Evolutionary conservation across 2,888 invertebrate species (phyloP).

Genomic region (Chymomyza procnemis): DNA sequence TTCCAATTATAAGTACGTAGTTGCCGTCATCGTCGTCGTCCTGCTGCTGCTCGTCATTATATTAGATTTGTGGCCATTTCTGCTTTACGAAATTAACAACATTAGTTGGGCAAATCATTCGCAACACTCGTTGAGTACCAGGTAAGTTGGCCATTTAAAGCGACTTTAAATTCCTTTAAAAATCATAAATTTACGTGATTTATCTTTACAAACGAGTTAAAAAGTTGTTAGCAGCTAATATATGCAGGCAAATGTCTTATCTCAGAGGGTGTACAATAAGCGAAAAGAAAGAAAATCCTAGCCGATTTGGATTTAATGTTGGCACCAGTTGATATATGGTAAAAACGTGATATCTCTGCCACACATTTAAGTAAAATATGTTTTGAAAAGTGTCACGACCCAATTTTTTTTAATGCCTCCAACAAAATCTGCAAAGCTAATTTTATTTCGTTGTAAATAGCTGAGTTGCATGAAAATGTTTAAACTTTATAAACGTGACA

Average conservation of each 20-base stretch:
- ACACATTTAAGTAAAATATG: neutral
- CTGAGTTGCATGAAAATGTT: too few relatives aligned
- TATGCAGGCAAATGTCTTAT: neutral
- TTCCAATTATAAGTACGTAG: neutral
- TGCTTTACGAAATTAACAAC: neutral
- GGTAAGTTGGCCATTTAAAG: neutral
- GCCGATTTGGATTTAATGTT: neutral
- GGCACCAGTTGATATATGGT: neutral
- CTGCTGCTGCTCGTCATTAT: neutral
- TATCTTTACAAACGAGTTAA: neutral
- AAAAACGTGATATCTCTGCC: neutral
- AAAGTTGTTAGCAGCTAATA: neutral
- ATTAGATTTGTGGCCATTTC: neutral
- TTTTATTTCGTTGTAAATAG: neutral
- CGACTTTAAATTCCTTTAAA: neutral
- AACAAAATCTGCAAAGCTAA: neutral
- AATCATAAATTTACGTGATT: neutral
- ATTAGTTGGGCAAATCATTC: neutral
- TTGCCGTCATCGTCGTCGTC: neutral
- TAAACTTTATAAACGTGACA: too few relatives aligned
- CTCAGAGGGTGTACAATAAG: neutral
- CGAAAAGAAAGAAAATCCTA: neutral
- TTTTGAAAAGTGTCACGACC: neutral
- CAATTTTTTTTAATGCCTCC: neutral
- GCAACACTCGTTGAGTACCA: too few relatives aligned